Conservation (phyloP, 2,888 invertebrate species). For the Druceiella hillmani region DNA sequence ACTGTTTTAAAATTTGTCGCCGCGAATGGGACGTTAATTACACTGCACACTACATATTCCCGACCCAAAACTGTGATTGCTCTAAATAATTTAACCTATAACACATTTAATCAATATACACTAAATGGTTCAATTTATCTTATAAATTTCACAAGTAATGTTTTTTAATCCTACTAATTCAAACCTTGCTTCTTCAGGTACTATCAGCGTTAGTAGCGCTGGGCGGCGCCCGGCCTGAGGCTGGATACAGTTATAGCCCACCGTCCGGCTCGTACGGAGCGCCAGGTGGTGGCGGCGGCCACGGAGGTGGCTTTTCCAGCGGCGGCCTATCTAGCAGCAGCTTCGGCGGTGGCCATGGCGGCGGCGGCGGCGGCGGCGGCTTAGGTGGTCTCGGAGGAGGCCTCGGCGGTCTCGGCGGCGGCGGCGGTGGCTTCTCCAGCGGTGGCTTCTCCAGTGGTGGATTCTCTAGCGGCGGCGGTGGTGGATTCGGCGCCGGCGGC, state of each 20-base stretch:
- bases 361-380: constrained; percentile 10
- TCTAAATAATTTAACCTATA: too few species aligned
- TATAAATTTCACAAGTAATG: too few species aligned
- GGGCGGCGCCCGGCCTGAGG: constrained; percentile 56
- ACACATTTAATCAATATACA: too few species aligned
- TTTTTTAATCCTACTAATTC: too few species aligned
- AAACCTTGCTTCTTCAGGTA: too few species aligned
- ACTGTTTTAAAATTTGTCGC: too few species aligned
- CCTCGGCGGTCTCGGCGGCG: constrained; percentile 30
- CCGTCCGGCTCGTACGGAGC: constrained; percentile 39
- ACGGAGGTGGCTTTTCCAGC: constrained; percentile 25
- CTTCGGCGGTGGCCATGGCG: constrained; percentile 18
- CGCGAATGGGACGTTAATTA: too few species aligned
- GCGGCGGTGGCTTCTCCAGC: constrained; percentile 31
- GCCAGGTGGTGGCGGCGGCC: constrained; percentile 27
- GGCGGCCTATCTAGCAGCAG: constrained; percentile 27
- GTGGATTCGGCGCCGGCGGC: constrained; percentile 27
- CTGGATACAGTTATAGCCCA: constrained; percentile 55
- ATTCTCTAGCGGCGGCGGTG: constrained; percentile 22
- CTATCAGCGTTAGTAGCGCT: constrained; percentile 52
- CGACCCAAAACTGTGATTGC: too few species aligned
- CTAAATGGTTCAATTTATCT: too few species aligned
- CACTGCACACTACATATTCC: too few species aligned
- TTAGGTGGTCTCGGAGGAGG: constrained; percentile 20
- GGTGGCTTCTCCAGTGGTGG: constrained; percentile 28